Evolutionary conservation across 2,113 vertebrate genomes (phyloP).

Genomic region (Trematocara stigmaticum): DNA sequence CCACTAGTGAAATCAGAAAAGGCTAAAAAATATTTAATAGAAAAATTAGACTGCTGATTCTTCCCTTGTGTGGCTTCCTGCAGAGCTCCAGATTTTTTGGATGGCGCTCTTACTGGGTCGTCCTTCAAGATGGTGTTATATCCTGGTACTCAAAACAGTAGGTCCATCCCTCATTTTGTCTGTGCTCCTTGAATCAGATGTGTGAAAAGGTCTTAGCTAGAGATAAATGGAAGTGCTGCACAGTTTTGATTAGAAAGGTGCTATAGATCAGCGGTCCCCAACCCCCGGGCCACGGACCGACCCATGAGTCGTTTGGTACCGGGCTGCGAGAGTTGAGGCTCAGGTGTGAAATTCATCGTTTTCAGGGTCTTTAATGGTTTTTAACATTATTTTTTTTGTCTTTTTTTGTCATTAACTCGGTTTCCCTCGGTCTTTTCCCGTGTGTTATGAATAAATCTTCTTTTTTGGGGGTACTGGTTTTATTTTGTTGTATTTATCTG

Average conservation of each 20-base stretch:
- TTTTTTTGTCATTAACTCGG: background rate
- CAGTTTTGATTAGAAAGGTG: background rate
- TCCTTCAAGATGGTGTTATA: slow-evolving; percentile 89
- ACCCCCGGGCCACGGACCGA: background rate
- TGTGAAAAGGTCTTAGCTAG: background rate
- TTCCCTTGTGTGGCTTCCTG: background rate
- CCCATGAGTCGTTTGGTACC: background rate
- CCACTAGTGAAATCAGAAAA: background rate
- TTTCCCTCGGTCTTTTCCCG: fast-evolving
- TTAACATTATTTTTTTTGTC: fast-evolving
- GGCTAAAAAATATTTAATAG: background rate
- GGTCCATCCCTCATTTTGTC: slow-evolving; percentile 48
- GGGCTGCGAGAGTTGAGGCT: background rate
- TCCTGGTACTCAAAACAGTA: slow-evolving; percentile 96
- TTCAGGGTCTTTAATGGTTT: background rate
- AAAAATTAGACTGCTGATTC: background rate
- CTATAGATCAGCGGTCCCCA: background rate
- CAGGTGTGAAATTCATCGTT: fast-evolving
- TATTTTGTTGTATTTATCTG: background rate
- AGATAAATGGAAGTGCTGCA: background rate
- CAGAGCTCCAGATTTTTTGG: slow-evolving; percentile 93
- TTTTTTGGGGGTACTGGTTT: background rate
- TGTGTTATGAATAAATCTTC: background rate
- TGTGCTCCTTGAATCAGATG: slow-evolving; percentile 5
- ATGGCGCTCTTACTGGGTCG: slow-evolving; percentile 89